phyloP scores from a whole-genome alignment of 2,113 vertebrate species.

The Ivindomyrus marchei region DNA sequence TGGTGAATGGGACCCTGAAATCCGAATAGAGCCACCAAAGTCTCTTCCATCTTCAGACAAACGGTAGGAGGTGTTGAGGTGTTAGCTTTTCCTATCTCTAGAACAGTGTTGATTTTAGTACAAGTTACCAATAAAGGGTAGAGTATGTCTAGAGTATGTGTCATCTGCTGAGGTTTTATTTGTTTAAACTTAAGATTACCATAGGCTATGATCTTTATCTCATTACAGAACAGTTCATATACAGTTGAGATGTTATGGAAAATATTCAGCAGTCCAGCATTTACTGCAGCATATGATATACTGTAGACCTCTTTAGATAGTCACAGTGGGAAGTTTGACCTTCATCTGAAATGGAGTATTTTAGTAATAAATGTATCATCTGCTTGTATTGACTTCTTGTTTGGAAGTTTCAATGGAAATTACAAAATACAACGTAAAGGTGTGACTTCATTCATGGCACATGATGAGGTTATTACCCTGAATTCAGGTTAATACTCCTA shows the following conservation, averaged over 20 bases:
- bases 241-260: neutral
- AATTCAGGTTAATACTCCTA: neutral
- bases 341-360: neutral
- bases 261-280: neutral
- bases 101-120: neutral
- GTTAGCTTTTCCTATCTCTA: neutral
- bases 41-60: constrained; percentile 91
- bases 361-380: neutral
- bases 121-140: neutral
- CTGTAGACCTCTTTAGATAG: neutral
- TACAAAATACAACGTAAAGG: neutral
- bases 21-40: constrained; percentile 96
- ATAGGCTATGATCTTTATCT: neutral
- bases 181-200: neutral
- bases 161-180: neutral
- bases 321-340: neutral
- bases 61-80: constrained; percentile 59
- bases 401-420: neutral
- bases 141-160: neutral
- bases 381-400: neutral
- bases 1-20: constrained; percentile 94
- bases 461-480: neutral
- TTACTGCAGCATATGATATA: neutral
- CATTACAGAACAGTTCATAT: neutral
- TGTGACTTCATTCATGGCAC: neutral